A percentile compares a stretch with the other conserved stretches of the same genome.
Evolutionary conservation across 2,888 invertebrate genomes (phyloP).

Genomic region (Bugulina stolonifera): DNA sequence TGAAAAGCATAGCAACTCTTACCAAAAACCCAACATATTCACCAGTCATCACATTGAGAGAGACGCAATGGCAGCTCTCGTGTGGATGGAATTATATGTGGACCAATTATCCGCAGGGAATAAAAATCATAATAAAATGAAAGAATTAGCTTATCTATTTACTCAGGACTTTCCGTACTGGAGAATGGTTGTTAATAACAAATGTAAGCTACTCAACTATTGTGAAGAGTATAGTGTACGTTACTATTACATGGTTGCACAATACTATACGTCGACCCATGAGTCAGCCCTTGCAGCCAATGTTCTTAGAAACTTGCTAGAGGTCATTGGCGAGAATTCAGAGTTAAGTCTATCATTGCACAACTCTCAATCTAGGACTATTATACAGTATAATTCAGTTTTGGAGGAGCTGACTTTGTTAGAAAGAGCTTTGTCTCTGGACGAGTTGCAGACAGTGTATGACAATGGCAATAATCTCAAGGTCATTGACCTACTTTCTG

Average conservation of each 20-base stretch:
- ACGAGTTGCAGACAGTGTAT: slow-evolving; percentile 49
- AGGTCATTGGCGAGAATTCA: neutral
- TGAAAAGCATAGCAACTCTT: neutral
- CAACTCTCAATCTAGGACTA: neutral
- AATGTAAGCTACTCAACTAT: neutral
- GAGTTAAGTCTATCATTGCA: neutral
- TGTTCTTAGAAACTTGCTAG: neutral
- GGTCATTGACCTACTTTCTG: slow-evolving; percentile 33
- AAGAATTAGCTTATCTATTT: neutral
- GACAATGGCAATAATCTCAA: slow-evolving; percentile 43
- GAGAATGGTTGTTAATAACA: neutral
- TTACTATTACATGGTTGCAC: slow-evolving; percentile 16
- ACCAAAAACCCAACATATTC: slow-evolving; percentile 6
- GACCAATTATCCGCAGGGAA: neutral
- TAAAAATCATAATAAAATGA: neutral
- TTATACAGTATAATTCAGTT: slow-evolving; percentile 30
- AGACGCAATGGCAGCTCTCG: neutral
- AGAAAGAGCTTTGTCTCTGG: slow-evolving; percentile 49
- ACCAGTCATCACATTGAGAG: neutral
- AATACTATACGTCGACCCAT: neutral
- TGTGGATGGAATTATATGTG: slow-evolving; percentile 9
- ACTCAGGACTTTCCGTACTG: neutral
- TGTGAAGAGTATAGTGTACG: neutral
- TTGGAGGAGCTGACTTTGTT: slow-evolving; percentile 44
- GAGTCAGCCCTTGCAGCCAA: neutral